These are phyloP conservation scores for Diploptera punctata DNA, from an alignment of 2,888 invertebrate genomes.

Conservation along the genomic window DNA sequence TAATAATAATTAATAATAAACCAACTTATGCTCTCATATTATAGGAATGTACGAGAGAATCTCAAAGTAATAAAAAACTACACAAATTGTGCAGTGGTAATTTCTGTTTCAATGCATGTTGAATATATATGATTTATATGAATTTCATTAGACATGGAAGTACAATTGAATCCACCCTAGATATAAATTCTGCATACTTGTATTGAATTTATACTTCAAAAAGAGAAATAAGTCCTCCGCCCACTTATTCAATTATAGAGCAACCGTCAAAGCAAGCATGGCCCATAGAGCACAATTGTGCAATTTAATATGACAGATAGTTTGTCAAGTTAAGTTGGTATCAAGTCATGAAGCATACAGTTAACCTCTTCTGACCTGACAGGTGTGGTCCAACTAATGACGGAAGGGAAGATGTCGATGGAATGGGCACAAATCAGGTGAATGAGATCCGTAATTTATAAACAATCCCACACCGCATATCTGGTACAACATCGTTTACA, in stretches of 20 bases:
- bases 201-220: too few relatives aligned
- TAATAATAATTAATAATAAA: too few relatives aligned
- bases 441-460: background rate
- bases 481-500: background rate
- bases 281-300: background rate
- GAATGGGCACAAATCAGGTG: constrained; percentile 23
- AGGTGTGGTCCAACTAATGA: constrained; percentile 29
- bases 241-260: constrained; percentile 7
- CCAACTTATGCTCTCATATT: too few relatives aligned
- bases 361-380: constrained; percentile 30
- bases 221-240: background rate
- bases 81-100: too few relatives aligned
- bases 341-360: constrained; percentile 16
- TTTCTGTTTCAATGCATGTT: too few relatives aligned
- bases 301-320: constrained; percentile 7
- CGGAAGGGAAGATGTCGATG: constrained; percentile 4
- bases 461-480: background rate
- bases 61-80: too few relatives aligned
- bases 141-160: too few relatives aligned
- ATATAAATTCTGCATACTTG: too few relatives aligned
- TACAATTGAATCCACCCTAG: too few relatives aligned
- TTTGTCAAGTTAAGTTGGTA: constrained; percentile 10
- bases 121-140: too few relatives aligned
- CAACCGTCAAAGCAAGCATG: background rate
- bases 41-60: too few relatives aligned